Evolutionary conservation across 2,797 vertebrate genomes (phyloP), one percentile per base, ranked within the genome.

Genomic region (Pagetopsis macropterus): DNA sequence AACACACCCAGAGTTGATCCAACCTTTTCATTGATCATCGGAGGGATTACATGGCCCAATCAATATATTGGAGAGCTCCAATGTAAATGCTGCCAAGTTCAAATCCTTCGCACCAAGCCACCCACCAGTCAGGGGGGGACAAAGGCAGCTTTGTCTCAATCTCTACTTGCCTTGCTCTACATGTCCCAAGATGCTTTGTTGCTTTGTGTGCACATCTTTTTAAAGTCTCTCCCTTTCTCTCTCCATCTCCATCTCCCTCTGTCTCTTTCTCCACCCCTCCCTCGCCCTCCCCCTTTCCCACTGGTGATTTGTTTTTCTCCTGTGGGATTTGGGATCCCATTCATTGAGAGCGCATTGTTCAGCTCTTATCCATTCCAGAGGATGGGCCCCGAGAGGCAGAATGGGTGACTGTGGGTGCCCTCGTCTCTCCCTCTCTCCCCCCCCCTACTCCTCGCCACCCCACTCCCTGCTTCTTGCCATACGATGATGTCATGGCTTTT

Each of bases 401-500:
- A 92, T 89, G 87, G 87, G 81, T 50, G 76, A 87, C 88, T 89
- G 83, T 90, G 83, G 91, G 78, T 70, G 71, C 89, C 76, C 82
- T 83, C 55, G 31, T 70, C 78, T 72, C 76, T 78, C 65, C 17
- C 73, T n/a, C 69, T 54, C 51, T 10, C 54, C 12, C 59, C 60
- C 21, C 21, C 21, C 64, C 57, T 55, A 2, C 67, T 77, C 78
- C 75, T 87, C 50, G 5, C 78, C 76, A 65, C 87, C 82, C 74
- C 68, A 31, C 81, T 83, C 76, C 83, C 71, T 69, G 71, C 86
- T 89, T 67, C 61, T 85, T 90, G 91, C 91, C 93, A 92, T 88
- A 33, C 77, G 58, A 93, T 94, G 93, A 94, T 94, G 93, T 94
- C 93, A 94, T 91, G 84, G 85, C 87, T 90, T 91, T 89, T 83